Evolutionary conservation across 2,113 vertebrate genomes (phyloP).

Genomic region (Corythaixoides concolor): DNA sequence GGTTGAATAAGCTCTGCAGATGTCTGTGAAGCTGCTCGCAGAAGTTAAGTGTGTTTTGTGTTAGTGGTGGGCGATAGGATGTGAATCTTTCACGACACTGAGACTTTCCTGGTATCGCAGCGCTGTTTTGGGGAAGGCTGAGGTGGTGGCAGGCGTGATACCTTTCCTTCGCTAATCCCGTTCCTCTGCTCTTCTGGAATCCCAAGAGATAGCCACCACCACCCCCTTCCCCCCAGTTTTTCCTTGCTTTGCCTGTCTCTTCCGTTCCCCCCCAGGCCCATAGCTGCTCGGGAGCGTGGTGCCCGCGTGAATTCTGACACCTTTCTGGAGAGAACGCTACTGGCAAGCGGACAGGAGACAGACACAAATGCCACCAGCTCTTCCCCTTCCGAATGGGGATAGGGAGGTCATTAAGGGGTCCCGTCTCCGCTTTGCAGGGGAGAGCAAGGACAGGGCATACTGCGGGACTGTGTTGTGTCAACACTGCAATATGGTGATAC

Average conservation of each 20-base stretch:
- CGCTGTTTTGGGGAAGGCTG: not conserved
- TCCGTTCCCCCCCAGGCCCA: rapidly evolving
- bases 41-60: not conserved
- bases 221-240: not conserved
- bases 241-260: not conserved
- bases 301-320: not conserved
- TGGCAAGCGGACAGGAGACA: not conserved
- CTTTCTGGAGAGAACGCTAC: not conserved
- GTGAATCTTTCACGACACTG: not conserved
- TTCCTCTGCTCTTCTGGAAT: not conserved
- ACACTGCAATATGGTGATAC: not conserved
- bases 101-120: not conserved
- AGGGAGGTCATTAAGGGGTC: not conserved
- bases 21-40: not conserved
- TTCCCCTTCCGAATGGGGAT: not conserved
- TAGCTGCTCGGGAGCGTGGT: rapidly evolving
- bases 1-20: not conserved
- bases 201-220: not conserved
- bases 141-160: not conserved
- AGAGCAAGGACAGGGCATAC: not conserved
- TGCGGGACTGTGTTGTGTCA: not conserved
- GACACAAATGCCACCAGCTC: not conserved
- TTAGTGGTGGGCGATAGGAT: slow-evolving; percentile 4
- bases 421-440: not conserved
- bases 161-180: not conserved